Conservation (phyloP, 2,797 vertebrate genomes). For the Danio albolineatus region DNA sequence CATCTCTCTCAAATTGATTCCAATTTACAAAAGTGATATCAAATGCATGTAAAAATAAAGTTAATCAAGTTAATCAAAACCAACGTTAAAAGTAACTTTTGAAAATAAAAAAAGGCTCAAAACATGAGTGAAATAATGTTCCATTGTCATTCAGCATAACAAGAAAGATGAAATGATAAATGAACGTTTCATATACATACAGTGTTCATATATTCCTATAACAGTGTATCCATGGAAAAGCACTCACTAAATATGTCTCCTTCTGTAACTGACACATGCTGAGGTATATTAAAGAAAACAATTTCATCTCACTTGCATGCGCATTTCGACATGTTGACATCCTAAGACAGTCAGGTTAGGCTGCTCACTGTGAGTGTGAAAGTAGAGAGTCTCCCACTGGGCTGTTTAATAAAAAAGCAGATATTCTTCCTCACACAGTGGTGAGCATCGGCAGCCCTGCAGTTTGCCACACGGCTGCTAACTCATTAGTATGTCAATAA, state of each 20-base stretch:
- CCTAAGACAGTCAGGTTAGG: slow-evolving; percentile 39
- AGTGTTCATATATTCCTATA: not conserved
- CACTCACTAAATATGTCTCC: not conserved
- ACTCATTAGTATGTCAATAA: slow-evolving; percentile 56
- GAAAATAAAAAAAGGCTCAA: no score
- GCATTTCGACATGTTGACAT: slow-evolving; percentile 27
- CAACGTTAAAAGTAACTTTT: no score
- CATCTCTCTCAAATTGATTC: no score
- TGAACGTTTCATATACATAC: not conserved
- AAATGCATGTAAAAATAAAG: no score
- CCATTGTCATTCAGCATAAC: no score
- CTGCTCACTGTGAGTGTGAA: slow-evolving; percentile 26
- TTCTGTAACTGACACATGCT: slow-evolving; percentile 11
- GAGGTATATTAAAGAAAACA: slow-evolving; percentile 6
- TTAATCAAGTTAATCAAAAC: no score
- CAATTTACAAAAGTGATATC: no score
- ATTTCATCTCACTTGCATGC: not conserved
- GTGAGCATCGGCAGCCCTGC: slow-evolving; percentile 19
- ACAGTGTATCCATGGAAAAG: not conserved
- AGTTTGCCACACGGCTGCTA: slow-evolving; percentile 25
- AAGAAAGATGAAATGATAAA: not conserved
- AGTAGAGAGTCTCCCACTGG: slow-evolving; percentile 38
- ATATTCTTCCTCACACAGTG: slow-evolving; percentile 45
- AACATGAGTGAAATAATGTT: no score
- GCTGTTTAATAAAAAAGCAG: slow-evolving; percentile 53